phyloP scores from a whole-genome alignment of 2,113 vertebrate species.

The Phalacrocorax pelagicus region DNA sequence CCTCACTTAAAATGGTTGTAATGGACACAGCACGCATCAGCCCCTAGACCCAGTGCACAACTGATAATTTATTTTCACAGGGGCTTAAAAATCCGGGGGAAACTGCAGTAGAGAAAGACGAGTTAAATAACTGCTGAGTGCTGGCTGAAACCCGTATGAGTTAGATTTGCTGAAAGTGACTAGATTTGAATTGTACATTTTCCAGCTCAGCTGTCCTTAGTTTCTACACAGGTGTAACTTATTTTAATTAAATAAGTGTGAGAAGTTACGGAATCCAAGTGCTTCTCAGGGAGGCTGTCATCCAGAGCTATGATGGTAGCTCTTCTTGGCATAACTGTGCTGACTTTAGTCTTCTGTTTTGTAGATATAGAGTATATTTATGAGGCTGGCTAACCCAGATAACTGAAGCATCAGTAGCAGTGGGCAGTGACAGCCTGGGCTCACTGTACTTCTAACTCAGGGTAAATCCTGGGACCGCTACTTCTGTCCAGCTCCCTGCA shows the following conservation, averaged over 20 bases:
- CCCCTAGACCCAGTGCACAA: neutral
- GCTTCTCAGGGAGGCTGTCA: neutral
- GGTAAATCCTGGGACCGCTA: neutral
- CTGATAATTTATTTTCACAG: neutral
- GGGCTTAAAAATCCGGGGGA: neutral
- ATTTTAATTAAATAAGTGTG: neutral
- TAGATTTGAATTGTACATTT: neutral
- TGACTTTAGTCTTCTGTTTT: neutral
- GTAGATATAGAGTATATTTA: neutral
- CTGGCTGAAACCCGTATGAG: neutral
- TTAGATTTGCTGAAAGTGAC: neutral
- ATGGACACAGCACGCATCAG: neutral
- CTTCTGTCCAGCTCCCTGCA: neutral
- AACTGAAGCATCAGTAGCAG: neutral
- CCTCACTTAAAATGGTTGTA: neutral
- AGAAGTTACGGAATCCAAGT: neutral
- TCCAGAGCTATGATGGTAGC: neutral
- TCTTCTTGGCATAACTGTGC: neutral
- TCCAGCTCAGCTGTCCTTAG: neutral
- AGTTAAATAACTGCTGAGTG: neutral
- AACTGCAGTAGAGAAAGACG: neutral
- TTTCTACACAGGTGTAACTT: neutral
- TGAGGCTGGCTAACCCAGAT: neutral
- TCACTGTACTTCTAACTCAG: neutral
- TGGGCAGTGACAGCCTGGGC: neutral